A percentile compares a stretch with the other conserved stretches of the same genome.
phyloP scores from a whole-genome alignment of 2,797 vertebrate genomes.

The Atherinosoma microstoma region DNA sequence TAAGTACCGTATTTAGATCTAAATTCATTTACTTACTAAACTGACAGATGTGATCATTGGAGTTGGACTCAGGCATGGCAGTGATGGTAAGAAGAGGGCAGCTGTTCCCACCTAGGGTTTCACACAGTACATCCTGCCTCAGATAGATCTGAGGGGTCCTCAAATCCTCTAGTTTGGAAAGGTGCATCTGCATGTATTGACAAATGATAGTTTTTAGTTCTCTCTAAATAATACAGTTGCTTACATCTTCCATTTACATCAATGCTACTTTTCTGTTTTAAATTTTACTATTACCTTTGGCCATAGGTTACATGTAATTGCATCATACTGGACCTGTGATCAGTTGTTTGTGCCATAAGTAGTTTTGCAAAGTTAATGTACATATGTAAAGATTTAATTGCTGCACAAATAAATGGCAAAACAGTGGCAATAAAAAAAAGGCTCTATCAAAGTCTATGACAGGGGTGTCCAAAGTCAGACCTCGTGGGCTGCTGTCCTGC shows the following conservation, averaged over 20 bases:
- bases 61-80: conserved; percentile 94
- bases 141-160: conserved; percentile 93
- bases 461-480: not conserved
- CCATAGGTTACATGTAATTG: not conserved
- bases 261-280: not conserved
- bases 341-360: not conserved
- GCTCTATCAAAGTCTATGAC: not conserved
- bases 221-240: not conserved
- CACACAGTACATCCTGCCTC: conserved; percentile 91
- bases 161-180: conserved; percentile 91
- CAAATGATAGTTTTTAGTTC: conserved; percentile 10
- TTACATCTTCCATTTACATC: not conserved
- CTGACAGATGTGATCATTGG: conserved; percentile 92
- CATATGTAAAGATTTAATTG: not conserved
- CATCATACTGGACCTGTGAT: no score
- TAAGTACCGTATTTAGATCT: not conserved
- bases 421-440: no score
- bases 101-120: conserved; percentile 92
- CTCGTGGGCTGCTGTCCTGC: not conserved
- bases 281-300: not conserved
- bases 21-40: conserved; percentile 88
- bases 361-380: not conserved
- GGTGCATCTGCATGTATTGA: conserved; percentile 89
- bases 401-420: not conserved
- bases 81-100: conserved; percentile 97